A percentile compares a stretch with the other conserved stretches of the same genome.
Conservation (phyloP, 2,797 vertebrate species). For the Hylomyscus alleni region DNA sequence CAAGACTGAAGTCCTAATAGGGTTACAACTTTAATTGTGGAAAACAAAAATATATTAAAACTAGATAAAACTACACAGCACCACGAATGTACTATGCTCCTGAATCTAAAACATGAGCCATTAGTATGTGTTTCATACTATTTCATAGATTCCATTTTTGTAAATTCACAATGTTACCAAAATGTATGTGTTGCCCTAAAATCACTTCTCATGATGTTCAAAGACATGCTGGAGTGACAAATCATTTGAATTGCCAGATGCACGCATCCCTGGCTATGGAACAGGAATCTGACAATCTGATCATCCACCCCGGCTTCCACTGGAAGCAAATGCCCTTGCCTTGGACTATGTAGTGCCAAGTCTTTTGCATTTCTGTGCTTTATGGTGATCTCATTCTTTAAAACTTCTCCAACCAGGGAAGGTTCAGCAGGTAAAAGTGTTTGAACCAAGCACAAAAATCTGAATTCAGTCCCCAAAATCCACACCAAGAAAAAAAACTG, state of each 20-base stretch:
- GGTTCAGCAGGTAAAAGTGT: neutral
- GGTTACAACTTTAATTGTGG: neutral
- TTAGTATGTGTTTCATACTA: neutral
- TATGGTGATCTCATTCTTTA: neutral
- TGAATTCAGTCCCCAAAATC: neutral
- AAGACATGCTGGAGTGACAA: neutral
- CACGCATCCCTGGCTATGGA: neutral
- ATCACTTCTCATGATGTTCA: neutral
- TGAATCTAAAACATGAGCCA: neutral
- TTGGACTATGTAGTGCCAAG: neutral
- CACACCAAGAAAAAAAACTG: neutral
- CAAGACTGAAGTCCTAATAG: neutral
- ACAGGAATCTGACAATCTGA: neutral
- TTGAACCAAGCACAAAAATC: neutral
- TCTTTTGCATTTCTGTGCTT: neutral
- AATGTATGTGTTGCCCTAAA: neutral
- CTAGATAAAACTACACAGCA: neutral
- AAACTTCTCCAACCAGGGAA: neutral
- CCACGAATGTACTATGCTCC: neutral
- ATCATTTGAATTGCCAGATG: neutral
- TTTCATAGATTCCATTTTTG: neutral
- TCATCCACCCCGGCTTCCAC: neutral
- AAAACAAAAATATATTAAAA: neutral
- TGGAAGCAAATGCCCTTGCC: neutral
- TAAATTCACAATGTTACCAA: neutral